Evolutionary conservation across 2,888 invertebrate genomes (phyloP).

Genomic region (Platycheirus rosarum): DNA sequence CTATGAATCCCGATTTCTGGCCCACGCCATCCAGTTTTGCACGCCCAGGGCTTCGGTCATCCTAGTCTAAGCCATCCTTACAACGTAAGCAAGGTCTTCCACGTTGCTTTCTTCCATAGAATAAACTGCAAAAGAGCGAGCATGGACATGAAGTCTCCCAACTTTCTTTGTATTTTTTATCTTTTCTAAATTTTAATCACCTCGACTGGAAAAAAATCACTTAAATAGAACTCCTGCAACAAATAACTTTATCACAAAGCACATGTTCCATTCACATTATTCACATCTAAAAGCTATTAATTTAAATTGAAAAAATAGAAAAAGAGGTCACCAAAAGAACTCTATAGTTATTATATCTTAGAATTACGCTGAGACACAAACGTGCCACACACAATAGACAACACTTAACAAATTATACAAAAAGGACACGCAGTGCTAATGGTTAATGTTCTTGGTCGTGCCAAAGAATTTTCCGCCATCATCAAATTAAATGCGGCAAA

Average conservation of each 20-base stretch:
- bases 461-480: slow-evolving; percentile 37
- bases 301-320: slow-evolving; percentile 21
- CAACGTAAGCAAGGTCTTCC: too few species aligned
- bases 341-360: slow-evolving; percentile 5
- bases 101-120: too few species aligned
- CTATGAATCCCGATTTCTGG: too few species aligned
- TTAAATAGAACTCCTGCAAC: background rate
- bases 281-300: slow-evolving; percentile 29
- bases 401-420: slow-evolving; percentile 32
- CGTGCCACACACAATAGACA: slow-evolving; percentile 31
- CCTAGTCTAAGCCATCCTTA: too few species aligned
- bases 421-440: slow-evolving; percentile 16
- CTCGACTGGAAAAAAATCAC: background rate
- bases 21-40: too few species aligned
- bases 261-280: background rate
- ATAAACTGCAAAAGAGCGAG: too few species aligned
- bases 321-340: slow-evolving; percentile 33
- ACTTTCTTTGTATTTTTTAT: too few species aligned
- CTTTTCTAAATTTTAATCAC: too few species aligned
- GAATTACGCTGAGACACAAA: slow-evolving; percentile 13
- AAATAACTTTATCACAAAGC: background rate
- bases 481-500: slow-evolving; percentile 32
- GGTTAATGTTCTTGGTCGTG: background rate
- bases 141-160: too few species aligned
- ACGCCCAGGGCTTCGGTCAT: too few species aligned